Conservation (phyloP, 2,888 invertebrate species). For the Onthophagus sagittarius region DNA sequence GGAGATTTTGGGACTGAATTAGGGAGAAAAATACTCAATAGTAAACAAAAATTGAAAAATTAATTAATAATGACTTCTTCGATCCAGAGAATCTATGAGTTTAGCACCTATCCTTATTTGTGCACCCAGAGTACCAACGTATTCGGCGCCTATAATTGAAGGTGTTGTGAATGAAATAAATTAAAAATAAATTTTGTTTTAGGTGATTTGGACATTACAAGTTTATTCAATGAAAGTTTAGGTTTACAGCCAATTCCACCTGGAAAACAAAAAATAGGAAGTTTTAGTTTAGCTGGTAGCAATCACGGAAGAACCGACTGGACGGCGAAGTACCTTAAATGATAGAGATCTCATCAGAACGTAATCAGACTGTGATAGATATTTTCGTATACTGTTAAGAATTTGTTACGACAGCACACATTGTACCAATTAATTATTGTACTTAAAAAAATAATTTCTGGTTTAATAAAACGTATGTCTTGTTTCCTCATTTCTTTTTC, state of each 20-base stretch:
- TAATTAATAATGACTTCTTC: too few relatives aligned
- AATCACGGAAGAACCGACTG: conserved; percentile 38
- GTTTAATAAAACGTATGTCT: not conserved
- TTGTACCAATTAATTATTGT: not conserved
- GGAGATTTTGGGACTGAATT: too few relatives aligned
- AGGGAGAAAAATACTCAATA: too few relatives aligned
- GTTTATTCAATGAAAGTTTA: conserved; percentile 38
- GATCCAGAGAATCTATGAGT: too few relatives aligned
- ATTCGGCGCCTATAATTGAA: too few relatives aligned
- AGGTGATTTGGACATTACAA: conserved; percentile 27
- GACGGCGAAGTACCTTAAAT: conserved; percentile 35
- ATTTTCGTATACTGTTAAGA: not conserved
- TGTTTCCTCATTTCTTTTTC: not conserved
- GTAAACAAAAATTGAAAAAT: too few relatives aligned
- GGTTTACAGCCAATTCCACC: conserved; percentile 33
- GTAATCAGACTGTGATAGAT: not conserved
- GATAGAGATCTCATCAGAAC: not conserved
- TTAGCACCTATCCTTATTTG: too few relatives aligned
- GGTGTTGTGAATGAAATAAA: too few relatives aligned
- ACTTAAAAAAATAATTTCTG: not conserved
- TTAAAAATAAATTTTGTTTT: not conserved
- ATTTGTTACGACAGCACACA: not conserved
- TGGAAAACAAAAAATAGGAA: conserved; percentile 36
- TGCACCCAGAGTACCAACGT: too few relatives aligned
- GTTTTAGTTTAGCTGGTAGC: conserved; percentile 33